Conservation (phyloP, 1,140 invertebrate species). For the Brachionus angularis region DNA sequence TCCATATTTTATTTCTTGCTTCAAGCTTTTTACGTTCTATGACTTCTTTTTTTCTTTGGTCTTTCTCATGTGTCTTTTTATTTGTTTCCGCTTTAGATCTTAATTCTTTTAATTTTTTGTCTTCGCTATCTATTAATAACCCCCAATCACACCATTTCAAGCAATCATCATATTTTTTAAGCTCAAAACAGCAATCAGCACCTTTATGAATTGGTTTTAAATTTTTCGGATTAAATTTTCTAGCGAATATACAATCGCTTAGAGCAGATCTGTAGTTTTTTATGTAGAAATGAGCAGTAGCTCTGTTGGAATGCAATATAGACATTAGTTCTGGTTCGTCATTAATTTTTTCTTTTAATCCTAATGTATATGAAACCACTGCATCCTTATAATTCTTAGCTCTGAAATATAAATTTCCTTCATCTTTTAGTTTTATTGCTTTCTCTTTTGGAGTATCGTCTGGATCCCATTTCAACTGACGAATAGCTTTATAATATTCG, state of each 20-base stretch:
- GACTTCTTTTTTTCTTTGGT: slow-evolving; percentile 33
- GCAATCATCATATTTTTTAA: slow-evolving; percentile 69
- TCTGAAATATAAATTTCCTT: slow-evolving; percentile 38
- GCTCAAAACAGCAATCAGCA: slow-evolving; percentile 67
- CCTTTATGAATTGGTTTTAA: slow-evolving; percentile 71
- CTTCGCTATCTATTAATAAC: slow-evolving; percentile 57
- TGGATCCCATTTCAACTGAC: slow-evolving; percentile 44
- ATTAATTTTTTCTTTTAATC: not conserved
- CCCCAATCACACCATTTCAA: slow-evolving; percentile 67
- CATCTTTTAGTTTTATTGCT: slow-evolving; percentile 40
- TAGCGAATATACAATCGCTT: slow-evolving; percentile 70
- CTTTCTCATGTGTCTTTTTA: slow-evolving; percentile 54
- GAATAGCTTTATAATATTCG: not conserved
- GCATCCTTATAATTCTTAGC: slow-evolving; percentile 34
- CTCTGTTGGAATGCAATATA: slow-evolving; percentile 13
- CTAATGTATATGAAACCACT: slow-evolving; percentile 26
- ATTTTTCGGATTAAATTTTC: slow-evolving; percentile 73
- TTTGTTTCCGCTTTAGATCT: slow-evolving; percentile 62
- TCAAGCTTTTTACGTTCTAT: not conserved
- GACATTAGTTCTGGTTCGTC: slow-evolving; percentile 1
- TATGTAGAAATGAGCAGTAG: slow-evolving; percentile 14
- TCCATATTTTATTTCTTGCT: not conserved
- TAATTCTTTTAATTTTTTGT: slow-evolving; percentile 63
- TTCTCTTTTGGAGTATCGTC: slow-evolving; percentile 39
- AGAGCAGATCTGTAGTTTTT: slow-evolving; percentile 59